Evolutionary conservation across 2,888 invertebrate species (phyloP), one percentile per base, ranked within the genome.

Genomic region (Pollenia griseotomentosa): DNA sequence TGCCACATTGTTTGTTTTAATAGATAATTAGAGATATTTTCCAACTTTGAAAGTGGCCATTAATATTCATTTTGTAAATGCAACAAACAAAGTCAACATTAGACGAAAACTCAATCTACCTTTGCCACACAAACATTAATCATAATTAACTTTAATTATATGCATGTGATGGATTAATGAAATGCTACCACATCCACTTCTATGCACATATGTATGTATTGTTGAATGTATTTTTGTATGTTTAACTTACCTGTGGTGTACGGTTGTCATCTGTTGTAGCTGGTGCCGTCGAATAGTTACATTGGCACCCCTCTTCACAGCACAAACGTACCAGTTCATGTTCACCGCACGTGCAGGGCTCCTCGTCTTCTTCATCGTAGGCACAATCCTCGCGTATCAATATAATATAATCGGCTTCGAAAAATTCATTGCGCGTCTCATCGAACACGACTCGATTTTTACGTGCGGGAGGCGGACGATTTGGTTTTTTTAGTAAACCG

Each of bases 391-490:
- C 97, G 86, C 97, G 96, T 88, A 98, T 97, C 88, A 97, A 95
- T 90, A 98, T 98, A 91, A 98, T 97, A 92, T 98, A 98, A 94
- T 98, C 97, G 74, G 98, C 97, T 90, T 98, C 98, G 93, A 98
- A 97, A 94, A 97, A 97, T 93, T 97, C 97, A 94, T 98, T 98
- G 77, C 97, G 95, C 91, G 96, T 97, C 94, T 98, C 98, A 92
- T 98, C 97, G 92, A 98, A 98, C 75, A 97, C 96, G 40, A 98
- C 98, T 81, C 97, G 95, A 93, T 97, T 95, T 91, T 96, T 96
- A 90, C 96, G 96, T 85, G 94, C 93, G 86, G 95, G 93, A 92
- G 96, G 96, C 89, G 94, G 95, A 80, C 95, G 94, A 85, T 96
- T 96, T 86, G 96, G 95, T 91, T 96, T 96, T 94, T 97, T 97